Base-by-base conservation (phyloP, 1,140 invertebrate genomes). In the Lithobius niger region DNA sequence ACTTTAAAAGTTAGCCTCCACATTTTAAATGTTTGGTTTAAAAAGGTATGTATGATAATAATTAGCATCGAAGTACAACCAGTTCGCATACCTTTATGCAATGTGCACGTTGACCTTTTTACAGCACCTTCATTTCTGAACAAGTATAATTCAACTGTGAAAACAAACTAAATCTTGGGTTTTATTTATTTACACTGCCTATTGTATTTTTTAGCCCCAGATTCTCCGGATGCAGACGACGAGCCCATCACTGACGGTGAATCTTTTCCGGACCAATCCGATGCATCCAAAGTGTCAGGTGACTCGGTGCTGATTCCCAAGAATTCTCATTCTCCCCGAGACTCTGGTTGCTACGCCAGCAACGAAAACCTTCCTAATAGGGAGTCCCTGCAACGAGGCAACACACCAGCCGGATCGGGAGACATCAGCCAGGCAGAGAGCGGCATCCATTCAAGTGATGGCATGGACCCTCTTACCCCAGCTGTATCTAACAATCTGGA, bases 341-440 rank as follows among this genome's bases (percentile, higher is more conserved):
- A 87, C 65, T 86, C 83, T 1, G 84, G 84, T 6, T 86, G 83
- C 64, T 86, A 85, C 62, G 83, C 85, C 48, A 60, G 58, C 31
- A 55, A 61, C 24, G 61, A 62, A 26, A 53, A 53, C 21, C 27
- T 53, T 3, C 52, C 40, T 52, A 27, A 36, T n/a, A 6, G 52
- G 6, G 40, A 53, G n/a, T 24, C 52, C 18, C 3, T 45, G 4
- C 43, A 4, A 10, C 43, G 3, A 21, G 18, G 4, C 4, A 45
- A 6, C 22, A 4, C 43, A 19, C 43, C 6, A 18, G 19, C 43
- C 4, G 43, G 43, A 3, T 45, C 43, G 22, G 43, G 43, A 18
- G 49, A 51, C 27, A 31, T 31, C 25, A 51, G 49, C 27, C 49
- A 51, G 49, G 21, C 49, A 15, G 49, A 51, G 22, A 51, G 49